These are phyloP conservation scores for Cylindroiulus punctatus DNA, from an alignment of 2,888 invertebrate genomes.

Conservation along the genomic window DNA sequence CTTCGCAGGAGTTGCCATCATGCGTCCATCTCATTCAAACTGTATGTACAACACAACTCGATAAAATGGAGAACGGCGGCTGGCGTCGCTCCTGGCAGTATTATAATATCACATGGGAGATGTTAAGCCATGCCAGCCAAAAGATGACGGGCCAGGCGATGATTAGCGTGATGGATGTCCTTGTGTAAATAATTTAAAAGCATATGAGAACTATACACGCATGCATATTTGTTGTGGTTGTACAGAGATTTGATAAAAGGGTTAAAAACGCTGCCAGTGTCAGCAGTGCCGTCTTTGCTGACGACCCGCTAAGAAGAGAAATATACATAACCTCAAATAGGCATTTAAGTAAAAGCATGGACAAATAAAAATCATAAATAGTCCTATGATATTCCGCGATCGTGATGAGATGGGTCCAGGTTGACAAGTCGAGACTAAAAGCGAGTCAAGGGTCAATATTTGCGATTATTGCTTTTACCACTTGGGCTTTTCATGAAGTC, in stretches of 20 bases:
- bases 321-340: background rate
- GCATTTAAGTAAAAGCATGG: background rate
- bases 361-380: background rate
- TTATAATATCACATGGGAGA: constrained; percentile 40
- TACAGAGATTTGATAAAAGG: constrained; percentile 30
- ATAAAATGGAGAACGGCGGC: constrained; percentile 47
- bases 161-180: constrained; percentile 13
- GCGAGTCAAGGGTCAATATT: constrained; percentile 67
- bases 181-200: constrained; percentile 40
- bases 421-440: constrained; percentile 44
- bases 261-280: constrained; percentile 33
- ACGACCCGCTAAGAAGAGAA: background rate
- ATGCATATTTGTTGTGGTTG: constrained; percentile 45
- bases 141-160: constrained; percentile 30
- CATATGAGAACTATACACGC: constrained; percentile 43
- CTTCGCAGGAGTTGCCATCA: background rate
- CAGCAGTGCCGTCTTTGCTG: background rate
- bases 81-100: constrained; percentile 38
- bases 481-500: constrained; percentile 65
- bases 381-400: background rate
- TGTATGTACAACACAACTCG: constrained; percentile 41
- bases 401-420: constrained; percentile 27
- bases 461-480: constrained; percentile 74
- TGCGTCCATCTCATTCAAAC: constrained; percentile 30
- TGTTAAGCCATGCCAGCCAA: constrained; percentile 43